phyloP scores from a whole-genome alignment of 2,797 vertebrate genomes.

The Sebastes melanostomus region DNA sequence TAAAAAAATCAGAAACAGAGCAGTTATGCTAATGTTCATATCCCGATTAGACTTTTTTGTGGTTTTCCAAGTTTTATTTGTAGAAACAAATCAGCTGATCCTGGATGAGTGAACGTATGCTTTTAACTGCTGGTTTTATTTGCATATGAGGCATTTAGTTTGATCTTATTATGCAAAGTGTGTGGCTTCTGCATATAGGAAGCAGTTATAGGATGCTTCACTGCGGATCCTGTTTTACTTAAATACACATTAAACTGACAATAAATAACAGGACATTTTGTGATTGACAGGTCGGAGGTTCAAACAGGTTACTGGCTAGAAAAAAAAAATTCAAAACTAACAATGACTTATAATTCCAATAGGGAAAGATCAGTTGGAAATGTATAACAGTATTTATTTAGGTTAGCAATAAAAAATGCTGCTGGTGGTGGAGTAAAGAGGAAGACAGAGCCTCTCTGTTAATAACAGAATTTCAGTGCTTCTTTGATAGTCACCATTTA shows the following conservation, averaged over 20 bases:
- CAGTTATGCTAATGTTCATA: background rate
- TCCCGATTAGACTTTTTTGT: background rate
- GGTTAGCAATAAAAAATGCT: background rate
- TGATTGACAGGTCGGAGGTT: background rate
- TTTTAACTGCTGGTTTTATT: background rate
- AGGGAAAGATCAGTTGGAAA: background rate
- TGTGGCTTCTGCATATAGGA: background rate
- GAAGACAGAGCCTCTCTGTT: too few relatives aligned
- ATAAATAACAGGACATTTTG: background rate
- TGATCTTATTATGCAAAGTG: constrained; percentile 1
- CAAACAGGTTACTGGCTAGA: background rate
- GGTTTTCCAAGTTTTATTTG: background rate
- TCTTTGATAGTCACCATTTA: background rate
- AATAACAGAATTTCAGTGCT: background rate
- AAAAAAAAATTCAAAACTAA: background rate
- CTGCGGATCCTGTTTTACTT: background rate
- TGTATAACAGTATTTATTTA: background rate
- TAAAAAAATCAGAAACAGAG: background rate
- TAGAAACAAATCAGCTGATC: background rate
- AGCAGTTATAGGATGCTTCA: background rate
- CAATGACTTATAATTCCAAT: background rate
- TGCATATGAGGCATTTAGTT: background rate
- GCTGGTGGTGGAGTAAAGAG: background rate
- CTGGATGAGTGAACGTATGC: background rate
- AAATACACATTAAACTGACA: background rate